Evolutionary conservation across 2,888 invertebrate genomes (phyloP).

Genomic region (Bedellia somnulentella): DNA sequence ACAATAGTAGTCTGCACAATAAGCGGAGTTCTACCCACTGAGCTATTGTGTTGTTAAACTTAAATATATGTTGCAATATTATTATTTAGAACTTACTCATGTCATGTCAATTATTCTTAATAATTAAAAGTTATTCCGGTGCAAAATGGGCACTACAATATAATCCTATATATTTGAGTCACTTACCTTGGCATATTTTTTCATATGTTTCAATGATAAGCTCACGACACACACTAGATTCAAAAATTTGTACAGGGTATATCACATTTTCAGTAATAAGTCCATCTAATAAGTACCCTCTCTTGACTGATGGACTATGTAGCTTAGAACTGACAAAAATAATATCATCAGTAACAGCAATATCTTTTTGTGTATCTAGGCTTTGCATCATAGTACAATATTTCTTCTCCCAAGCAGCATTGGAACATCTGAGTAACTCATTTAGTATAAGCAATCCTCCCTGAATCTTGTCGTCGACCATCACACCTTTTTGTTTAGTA

Average conservation of each 20-base stretch:
- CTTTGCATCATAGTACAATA: slow-evolving; percentile 73
- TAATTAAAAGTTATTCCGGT: too few relatives aligned
- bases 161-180: too few relatives aligned
- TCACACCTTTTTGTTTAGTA: slow-evolving; percentile 73
- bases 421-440: slow-evolving; percentile 89
- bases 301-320: slow-evolving; percentile 61
- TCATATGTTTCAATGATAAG: slow-evolving; percentile 83
- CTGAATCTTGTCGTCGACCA: slow-evolving; percentile 88
- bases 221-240: slow-evolving; percentile 84
- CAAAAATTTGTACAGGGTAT: slow-evolving; percentile 67
- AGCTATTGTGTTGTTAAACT: too few relatives aligned
- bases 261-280: slow-evolving; percentile 54
- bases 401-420: slow-evolving; percentile 82
- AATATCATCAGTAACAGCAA: slow-evolving; percentile 54
- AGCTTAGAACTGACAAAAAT: slow-evolving; percentile 61
- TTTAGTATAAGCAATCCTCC: slow-evolving; percentile 91
- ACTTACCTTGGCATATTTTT: slow-evolving; percentile 67
- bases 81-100: too few relatives aligned
- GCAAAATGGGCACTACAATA: too few relatives aligned
- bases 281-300: slow-evolving; percentile 48
- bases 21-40: too few relatives aligned
- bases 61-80: too few relatives aligned
- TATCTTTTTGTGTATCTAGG: slow-evolving; percentile 44
- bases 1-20: too few relatives aligned
- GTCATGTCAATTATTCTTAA: too few relatives aligned